Conservation (phyloP, 2,113 vertebrate species). For the Sturnus vulgaris region DNA sequence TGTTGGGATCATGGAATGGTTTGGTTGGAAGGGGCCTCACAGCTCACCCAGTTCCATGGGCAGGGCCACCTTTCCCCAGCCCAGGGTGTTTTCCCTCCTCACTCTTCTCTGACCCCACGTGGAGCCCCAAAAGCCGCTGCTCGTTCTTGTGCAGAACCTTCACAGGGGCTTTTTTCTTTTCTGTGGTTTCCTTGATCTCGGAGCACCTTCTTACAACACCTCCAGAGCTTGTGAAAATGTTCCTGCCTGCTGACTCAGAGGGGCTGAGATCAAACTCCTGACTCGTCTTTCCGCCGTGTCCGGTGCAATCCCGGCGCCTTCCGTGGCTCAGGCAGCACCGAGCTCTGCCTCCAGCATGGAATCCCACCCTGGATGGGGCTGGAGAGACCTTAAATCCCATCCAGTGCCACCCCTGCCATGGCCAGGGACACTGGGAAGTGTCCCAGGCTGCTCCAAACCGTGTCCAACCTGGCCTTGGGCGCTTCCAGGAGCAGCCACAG, state of each 20-base stretch:
- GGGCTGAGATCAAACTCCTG: background rate
- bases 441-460: background rate
- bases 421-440: background rate
- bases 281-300: background rate
- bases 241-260: conserved; percentile 17
- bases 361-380: background rate
- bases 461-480: background rate
- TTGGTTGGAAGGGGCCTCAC: background rate
- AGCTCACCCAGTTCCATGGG: background rate
- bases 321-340: background rate
- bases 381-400: background rate
- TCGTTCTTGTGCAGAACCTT: background rate
- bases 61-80: background rate
- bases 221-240: conserved; percentile 1
- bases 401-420: background rate
- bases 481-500: background rate
- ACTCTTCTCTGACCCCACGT: fast-evolving
- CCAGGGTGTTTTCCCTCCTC: background rate
- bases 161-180: background rate
- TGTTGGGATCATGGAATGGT: background rate
- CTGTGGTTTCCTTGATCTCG: conserved; percentile 18
- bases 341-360: background rate
- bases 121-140: background rate
- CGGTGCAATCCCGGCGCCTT: fast-evolving
- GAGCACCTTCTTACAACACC: conserved; percentile 5